Evolutionary conservation across 2,113 vertebrate species (phyloP).

Genomic region (Nycticryphes semicollaris): DNA sequence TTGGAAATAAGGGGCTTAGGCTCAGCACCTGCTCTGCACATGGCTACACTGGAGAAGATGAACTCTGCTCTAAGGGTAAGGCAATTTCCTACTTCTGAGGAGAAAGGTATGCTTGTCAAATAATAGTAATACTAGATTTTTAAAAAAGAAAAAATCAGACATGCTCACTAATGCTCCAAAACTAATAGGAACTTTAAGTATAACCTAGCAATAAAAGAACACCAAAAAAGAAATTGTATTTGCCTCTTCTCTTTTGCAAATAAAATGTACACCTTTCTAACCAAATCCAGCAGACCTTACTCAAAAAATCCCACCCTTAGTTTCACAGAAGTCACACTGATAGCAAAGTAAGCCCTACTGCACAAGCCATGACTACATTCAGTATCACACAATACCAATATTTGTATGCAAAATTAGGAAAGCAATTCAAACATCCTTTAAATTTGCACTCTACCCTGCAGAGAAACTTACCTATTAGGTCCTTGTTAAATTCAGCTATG

Average conservation of each 20-base stretch:
- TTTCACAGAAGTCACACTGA: neutral
- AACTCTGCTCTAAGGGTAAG: neutral
- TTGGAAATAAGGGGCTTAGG: neutral
- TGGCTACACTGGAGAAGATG: neutral
- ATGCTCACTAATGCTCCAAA: neutral
- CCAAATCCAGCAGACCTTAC: neutral
- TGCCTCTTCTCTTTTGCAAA: neutral
- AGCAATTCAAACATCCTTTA: neutral
- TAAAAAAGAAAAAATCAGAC: constrained; percentile 19
- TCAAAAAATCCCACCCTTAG: neutral
- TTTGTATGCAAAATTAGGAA: neutral
- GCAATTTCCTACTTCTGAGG: neutral
- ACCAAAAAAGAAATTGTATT: neutral
- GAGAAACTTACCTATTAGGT: neutral
- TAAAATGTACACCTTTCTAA: neutral
- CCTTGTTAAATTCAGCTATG: neutral
- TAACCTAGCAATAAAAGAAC: neutral
- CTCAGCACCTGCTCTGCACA: neutral
- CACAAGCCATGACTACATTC: neutral
- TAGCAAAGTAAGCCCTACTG: neutral
- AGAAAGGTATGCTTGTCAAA: neutral
- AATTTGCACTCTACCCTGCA: neutral
- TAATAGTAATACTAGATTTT: neutral
- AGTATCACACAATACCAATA: neutral
- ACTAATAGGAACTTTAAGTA: neutral